These are phyloP conservation scores for Incurvaria masculella DNA, from an alignment of 2,888 invertebrate genomes.

Conservation along the genomic window DNA sequence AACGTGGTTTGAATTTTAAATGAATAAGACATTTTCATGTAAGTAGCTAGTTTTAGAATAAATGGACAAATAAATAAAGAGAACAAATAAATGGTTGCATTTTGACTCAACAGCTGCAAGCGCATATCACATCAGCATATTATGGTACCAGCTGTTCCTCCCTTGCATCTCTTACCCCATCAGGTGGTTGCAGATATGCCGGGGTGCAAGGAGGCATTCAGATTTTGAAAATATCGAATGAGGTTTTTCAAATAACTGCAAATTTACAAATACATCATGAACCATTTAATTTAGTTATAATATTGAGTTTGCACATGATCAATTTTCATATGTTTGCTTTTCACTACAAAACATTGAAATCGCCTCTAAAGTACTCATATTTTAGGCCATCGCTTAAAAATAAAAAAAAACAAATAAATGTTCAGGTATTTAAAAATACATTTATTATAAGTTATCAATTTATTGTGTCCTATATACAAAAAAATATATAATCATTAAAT, in stretches of 20 bases:
- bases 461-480: constrained; percentile 53
- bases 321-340: constrained; percentile 8
- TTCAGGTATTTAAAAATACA: constrained; percentile 51
- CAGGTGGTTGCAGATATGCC: too few relatives aligned
- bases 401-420: neutral
- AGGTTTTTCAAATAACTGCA: constrained; percentile 1
- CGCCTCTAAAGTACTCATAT: constrained; percentile 15
- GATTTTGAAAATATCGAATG: too few relatives aligned
- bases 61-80: too few relatives aligned
- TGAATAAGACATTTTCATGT: too few relatives aligned
- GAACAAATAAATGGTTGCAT: too few relatives aligned
- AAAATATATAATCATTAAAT: constrained; percentile 26
- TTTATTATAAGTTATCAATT: constrained; percentile 52
- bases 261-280: constrained; percentile 7
- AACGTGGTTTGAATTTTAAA: too few relatives aligned
- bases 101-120: too few relatives aligned
- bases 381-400: constrained; percentile 26
- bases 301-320: constrained; percentile 5
- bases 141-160: too few relatives aligned
- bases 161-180: too few relatives aligned
- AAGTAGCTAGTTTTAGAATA: too few relatives aligned
- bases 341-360: constrained; percentile 3
- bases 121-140: too few relatives aligned
- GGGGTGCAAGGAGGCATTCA: too few relatives aligned
- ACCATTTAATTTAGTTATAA: neutral